phyloP scores from a whole-genome alignment of 2,113 vertebrate species.

The Leucopternis melanops region DNA sequence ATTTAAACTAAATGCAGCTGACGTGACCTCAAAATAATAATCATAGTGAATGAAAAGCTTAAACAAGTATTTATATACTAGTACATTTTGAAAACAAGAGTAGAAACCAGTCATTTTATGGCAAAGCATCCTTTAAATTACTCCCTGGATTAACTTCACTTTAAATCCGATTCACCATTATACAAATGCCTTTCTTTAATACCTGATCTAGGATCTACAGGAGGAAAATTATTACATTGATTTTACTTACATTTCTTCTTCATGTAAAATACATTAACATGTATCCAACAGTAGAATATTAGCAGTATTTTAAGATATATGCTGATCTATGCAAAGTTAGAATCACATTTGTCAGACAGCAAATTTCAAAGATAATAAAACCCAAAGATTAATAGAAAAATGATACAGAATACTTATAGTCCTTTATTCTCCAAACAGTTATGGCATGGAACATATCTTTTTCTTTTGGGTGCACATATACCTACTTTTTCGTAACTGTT shows the following conservation, averaged over 20 bases:
- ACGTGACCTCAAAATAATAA: neutral
- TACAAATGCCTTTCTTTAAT: neutral
- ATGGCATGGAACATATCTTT: neutral
- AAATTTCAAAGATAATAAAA: neutral
- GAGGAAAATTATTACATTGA: neutral
- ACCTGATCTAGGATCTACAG: neutral
- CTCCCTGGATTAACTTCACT: neutral
- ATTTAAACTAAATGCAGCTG: neutral
- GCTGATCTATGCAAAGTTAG: neutral
- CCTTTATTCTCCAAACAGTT: neutral
- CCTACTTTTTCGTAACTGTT: neutral
- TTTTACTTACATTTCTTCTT: neutral
- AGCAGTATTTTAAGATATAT: neutral
- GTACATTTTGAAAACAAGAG: neutral
- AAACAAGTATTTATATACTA: neutral
- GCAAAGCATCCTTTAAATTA: neutral
- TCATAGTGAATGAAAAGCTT: neutral
- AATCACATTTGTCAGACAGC: neutral
- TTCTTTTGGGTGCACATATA: neutral
- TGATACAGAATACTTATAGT: neutral
- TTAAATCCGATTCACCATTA: neutral
- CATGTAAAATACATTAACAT: neutral
- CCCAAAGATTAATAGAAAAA: neutral
- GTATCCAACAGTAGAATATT: neutral
- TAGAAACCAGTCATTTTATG: neutral